Evolutionary conservation across 2,113 vertebrate species (phyloP).

Genomic region (Fulica atra): DNA sequence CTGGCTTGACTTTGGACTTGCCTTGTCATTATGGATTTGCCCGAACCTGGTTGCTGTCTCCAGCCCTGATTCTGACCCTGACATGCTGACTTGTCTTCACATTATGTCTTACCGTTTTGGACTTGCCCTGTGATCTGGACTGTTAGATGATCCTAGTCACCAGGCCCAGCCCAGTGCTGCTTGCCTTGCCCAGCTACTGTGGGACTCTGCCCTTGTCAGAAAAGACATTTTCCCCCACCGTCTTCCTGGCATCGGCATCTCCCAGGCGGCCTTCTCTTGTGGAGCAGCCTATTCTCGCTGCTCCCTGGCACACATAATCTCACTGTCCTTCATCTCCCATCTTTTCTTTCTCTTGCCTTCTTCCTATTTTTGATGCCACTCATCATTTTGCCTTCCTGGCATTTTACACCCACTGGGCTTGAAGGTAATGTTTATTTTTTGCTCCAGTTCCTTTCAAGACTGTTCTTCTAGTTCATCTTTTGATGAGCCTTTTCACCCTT

Average conservation of each 20-base stretch:
- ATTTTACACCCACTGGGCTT: neutral
- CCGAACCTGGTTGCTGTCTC: neutral
- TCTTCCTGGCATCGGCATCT: neutral
- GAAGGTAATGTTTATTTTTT: neutral
- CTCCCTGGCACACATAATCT: neutral
- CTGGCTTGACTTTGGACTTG: neutral
- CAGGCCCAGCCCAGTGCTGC: neutral
- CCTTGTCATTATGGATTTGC: rapidly evolving
- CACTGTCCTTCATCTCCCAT: neutral
- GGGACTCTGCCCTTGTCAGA: neutral
- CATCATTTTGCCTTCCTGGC: neutral
- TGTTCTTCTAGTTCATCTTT: neutral
- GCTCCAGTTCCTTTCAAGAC: neutral
- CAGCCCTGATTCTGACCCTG: neutral
- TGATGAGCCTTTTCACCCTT: neutral
- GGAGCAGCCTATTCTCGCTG: neutral
- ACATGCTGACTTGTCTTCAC: neutral
- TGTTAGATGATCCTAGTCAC: neutral
- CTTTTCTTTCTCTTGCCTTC: neutral
- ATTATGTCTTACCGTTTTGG: neutral
- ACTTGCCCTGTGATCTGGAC: too few species aligned
- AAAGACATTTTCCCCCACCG: rapidly evolving
- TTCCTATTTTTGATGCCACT: neutral
- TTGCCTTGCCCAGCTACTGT: neutral
- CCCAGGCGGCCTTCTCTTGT: neutral